Evolutionary conservation across 1,140 invertebrate species (phyloP), one percentile per base, ranked within the genome.

Genomic region (Lasioglossum albipes): DNA sequence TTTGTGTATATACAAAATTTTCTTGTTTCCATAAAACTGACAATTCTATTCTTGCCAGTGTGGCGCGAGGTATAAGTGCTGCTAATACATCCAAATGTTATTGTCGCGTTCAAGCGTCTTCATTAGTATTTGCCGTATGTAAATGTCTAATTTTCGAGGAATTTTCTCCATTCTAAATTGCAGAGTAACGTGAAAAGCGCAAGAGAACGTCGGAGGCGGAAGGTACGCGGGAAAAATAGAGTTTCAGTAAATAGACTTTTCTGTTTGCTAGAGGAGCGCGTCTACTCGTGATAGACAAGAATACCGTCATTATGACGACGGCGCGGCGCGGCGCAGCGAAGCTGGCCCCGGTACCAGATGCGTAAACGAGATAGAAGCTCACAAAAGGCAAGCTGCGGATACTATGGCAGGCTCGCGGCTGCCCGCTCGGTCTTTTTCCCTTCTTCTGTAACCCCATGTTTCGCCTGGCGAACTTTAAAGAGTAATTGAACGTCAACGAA

Each of bases 401-500:
- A 64, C 75, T 81, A 78, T 57, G 75, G 61, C 71, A 74, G 57
- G 16, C 57, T 64, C 61, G 61, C 61, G 54, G 75, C n/a, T 70
- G 79, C 68, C 72, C 69, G 75, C 65, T 69, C 77, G 84, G 59
- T 76, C 83, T 87, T 83, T 81, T 68, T 87, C 82, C 72, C 61
- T 61, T 82, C 61, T 75, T 72, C 45, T 22, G 9, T n/a, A 66
- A 64, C 71, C 75, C 66, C 71, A 7, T 54, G 52, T 84, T 81
- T 81, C 68, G 84, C 85, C 85, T 87, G 79, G 81, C 84, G 88
- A 90, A 91, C 86, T 91, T 91, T 88, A 85, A 88, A 89, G 86
- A 86, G 86, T 90, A 90, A 90, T 91, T 92, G 89, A 90, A 90
- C 89, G 85, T 91, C 88, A 89, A 89, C 89, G 85, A 77, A 84